phyloP scores from a whole-genome alignment of 2,113 vertebrate genomes.

The Albula glossodonta region DNA sequence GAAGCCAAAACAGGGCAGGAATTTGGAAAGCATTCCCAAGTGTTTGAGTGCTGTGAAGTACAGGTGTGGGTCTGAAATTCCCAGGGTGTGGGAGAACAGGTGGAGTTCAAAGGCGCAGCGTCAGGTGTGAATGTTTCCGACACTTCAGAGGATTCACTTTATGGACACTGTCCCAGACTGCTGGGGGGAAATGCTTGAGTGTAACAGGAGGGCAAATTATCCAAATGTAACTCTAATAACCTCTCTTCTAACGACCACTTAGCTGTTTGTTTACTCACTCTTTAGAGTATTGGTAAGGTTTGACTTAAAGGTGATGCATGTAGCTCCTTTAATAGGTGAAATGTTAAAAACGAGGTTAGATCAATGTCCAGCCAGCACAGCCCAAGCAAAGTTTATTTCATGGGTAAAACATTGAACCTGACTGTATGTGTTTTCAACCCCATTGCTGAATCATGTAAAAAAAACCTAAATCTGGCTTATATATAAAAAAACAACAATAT shows the following conservation, averaged over 20 bases:
- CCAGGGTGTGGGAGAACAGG: neutral
- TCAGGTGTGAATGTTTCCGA: neutral
- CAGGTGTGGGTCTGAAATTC: conserved; percentile 5
- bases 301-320: neutral
- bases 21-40: conserved; percentile 5
- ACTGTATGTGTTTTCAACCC: too few relatives aligned
- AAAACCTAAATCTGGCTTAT: too few relatives aligned
- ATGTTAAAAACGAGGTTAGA: neutral
- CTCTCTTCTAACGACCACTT: neutral
- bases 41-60: neutral
- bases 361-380: neutral
- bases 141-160: neutral
- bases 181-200: neutral
- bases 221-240: neutral
- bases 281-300: neutral
- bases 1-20: conserved; percentile 7
- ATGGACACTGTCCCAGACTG: neutral
- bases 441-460: too few relatives aligned
- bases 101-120: neutral
- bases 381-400: too few relatives aligned
- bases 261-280: neutral
- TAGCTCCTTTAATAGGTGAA: neutral
- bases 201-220: neutral
- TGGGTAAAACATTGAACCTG: too few relatives aligned
- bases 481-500: too few relatives aligned